phyloP scores from a whole-genome alignment of 2,113 vertebrate species.

The Chlorocebus sabaeus region DNA sequence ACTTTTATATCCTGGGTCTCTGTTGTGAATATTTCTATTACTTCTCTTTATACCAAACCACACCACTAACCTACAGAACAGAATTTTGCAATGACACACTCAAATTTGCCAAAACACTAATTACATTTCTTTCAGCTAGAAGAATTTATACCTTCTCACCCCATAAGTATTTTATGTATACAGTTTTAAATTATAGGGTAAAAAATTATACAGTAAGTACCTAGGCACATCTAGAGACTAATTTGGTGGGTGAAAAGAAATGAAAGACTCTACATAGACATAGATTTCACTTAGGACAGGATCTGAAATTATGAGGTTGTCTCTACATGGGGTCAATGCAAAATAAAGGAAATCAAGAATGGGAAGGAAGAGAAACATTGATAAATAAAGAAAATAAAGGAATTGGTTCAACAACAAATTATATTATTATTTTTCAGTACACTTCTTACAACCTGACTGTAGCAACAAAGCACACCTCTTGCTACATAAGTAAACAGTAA shows the following conservation, averaged over 20 bases:
- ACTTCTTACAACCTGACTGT: not conserved
- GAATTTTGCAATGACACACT: not conserved
- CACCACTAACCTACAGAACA: not conserved
- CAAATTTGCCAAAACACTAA: not conserved
- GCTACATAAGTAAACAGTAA: not conserved
- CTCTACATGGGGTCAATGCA: not conserved
- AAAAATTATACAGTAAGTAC: conserved; percentile 21
- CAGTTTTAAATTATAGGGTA: conserved; percentile 13
- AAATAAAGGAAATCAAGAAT: not conserved
- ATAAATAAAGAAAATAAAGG: not conserved
- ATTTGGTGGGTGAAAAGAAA: not conserved
- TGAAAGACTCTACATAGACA: not conserved
- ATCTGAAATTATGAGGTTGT: not conserved
- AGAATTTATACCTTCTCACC: conserved; percentile 30
- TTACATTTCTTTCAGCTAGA: conserved; percentile 40
- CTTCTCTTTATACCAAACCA: not conserved
- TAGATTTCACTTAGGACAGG: not conserved
- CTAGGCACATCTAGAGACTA: not conserved
- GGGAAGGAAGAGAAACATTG: not conserved
- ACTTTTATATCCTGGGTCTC: conserved; percentile 3
- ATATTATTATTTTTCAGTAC: not conserved
- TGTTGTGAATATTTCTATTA: not conserved
- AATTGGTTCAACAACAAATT: not conserved
- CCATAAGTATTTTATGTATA: not conserved
- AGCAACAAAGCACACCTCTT: not conserved